Conservation (phyloP, 2,113 vertebrate genomes). For the Melanotaenia duboulayi region DNA sequence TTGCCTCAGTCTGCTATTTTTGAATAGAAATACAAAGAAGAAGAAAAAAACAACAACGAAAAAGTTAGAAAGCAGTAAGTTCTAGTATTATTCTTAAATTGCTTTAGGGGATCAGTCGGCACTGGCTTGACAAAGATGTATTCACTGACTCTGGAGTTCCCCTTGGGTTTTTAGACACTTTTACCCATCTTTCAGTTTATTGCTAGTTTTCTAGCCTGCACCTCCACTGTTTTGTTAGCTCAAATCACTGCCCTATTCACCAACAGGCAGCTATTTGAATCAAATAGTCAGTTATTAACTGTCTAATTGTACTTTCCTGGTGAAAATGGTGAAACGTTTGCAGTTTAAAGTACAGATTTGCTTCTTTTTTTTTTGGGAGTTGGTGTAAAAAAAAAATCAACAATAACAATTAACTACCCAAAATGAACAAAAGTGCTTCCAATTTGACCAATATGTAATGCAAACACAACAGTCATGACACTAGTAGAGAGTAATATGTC, state of each 20-base stretch:
- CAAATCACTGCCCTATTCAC: neutral
- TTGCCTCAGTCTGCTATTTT: neutral
- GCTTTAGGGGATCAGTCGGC: neutral
- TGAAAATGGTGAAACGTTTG: neutral
- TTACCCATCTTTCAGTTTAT: neutral
- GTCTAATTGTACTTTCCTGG: neutral
- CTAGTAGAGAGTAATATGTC: neutral
- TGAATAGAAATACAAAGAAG: neutral
- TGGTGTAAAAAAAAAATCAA: neutral
- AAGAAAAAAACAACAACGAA: neutral
- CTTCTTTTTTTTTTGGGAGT: neutral
- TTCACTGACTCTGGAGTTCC: neutral
- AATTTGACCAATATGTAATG: neutral
- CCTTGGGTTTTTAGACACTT: neutral
- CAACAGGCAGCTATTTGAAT: neutral
- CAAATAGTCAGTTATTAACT: no score
- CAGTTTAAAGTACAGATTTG: neutral
- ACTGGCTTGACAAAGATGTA: neutral
- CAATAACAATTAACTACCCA: no score
- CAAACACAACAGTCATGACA: conserved; percentile 1
- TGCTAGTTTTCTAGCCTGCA: neutral
- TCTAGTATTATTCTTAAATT: neutral
- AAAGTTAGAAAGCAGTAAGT: neutral
- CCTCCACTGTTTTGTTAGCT: neutral
- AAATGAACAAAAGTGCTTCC: neutral